Evolutionary conservation across 64 coral and sea anemone genomes (phyloP).

Genomic region (Stichodactyla mertensii): DNA sequence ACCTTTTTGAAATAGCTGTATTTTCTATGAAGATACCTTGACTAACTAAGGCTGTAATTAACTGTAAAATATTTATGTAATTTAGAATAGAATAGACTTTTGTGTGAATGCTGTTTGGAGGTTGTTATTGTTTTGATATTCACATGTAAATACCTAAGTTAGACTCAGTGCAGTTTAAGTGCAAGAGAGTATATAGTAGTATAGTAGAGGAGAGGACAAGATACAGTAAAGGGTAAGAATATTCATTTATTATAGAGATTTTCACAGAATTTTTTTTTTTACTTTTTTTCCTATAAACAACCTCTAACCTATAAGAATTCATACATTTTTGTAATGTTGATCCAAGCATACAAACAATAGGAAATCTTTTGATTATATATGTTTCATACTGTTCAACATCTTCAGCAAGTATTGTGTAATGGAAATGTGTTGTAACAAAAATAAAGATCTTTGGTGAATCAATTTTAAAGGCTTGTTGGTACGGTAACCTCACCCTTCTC

Average conservation of each 20-base stretch:
- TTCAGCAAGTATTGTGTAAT: neutral
- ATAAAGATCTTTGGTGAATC: neutral
- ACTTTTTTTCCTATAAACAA: neutral
- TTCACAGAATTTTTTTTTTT: neutral
- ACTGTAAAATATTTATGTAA: neutral
- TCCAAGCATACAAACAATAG: neutral
- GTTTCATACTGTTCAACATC: neutral
- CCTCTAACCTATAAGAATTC: neutral
- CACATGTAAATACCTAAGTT: neutral
- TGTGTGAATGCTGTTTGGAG: neutral
- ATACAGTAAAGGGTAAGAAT: too few species aligned
- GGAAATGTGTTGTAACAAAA: neutral
- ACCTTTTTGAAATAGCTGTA: neutral
- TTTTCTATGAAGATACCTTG: neutral
- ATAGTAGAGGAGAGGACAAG: neutral
- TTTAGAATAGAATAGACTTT: neutral
- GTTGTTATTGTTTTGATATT: slow-evolving; percentile 7
- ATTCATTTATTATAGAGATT: neutral
- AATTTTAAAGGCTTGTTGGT: neutral
- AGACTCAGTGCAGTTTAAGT: neutral
- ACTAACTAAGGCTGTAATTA: neutral
- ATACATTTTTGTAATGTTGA: slow-evolving; percentile 7
- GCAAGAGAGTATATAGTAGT: neutral
- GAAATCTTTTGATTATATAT: neutral
- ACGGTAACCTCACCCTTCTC: neutral